phyloP scores from a whole-genome alignment of 2,113 vertebrate species.

The Charina bottae region DNA sequence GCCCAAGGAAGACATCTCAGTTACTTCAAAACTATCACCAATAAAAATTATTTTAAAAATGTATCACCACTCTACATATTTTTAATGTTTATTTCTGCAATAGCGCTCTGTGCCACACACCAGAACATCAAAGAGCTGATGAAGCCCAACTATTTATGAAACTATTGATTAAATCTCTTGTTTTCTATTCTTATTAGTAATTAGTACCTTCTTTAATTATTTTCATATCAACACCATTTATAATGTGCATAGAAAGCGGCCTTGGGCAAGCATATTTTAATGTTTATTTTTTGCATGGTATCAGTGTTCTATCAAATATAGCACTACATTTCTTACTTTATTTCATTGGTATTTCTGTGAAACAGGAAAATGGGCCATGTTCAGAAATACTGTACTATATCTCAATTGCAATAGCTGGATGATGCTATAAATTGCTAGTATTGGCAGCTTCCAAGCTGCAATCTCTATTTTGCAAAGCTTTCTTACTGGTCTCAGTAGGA shows the following conservation, averaged over 20 bases:
- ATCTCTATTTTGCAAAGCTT: neutral
- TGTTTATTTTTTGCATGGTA: slow-evolving; percentile 3
- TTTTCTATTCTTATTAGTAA: slow-evolving; percentile 1
- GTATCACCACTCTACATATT: neutral
- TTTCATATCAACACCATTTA: slow-evolving; percentile 29
- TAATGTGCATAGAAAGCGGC: slow-evolving; percentile 18
- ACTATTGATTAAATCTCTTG: neutral
- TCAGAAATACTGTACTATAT: neutral
- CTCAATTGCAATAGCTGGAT: neutral
- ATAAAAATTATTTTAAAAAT: neutral
- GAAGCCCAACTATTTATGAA: slow-evolving; percentile 3
- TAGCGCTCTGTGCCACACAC: too few relatives aligned
- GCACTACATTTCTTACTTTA: slow-evolving; percentile 15
- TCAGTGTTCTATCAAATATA: slow-evolving; percentile 22
- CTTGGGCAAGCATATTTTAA: slow-evolving; percentile 20
- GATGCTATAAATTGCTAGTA: too few relatives aligned
- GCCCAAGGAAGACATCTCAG: neutral
- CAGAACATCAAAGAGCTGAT: too few relatives aligned
- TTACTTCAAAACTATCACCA: neutral
- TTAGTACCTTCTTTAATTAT: slow-evolving; percentile 26
- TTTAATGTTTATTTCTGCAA: neutral
- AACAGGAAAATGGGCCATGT: neutral
- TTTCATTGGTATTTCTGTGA: neutral
- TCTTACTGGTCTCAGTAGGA: neutral
- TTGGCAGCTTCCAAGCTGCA: neutral